These are phyloP conservation scores for Cephus cinctus DNA, from an alignment of 1,140 invertebrate species.

Conservation along the genomic window DNA sequence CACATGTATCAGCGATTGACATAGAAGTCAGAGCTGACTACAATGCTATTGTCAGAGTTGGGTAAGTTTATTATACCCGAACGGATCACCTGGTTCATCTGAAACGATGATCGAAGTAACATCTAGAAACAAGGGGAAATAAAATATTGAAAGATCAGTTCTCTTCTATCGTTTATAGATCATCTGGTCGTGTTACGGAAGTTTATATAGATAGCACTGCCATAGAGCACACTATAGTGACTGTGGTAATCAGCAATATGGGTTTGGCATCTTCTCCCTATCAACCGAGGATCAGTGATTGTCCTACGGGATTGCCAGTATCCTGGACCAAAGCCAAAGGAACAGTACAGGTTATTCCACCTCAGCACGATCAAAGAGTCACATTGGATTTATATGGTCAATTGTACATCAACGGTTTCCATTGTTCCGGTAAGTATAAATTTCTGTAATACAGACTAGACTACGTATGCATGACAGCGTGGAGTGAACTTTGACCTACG, in stretches of 20 bases:
- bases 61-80: slow-evolving; percentile 26
- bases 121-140: neutral
- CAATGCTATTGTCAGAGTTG: slow-evolving; percentile 44
- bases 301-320: slow-evolving; percentile 46
- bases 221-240: slow-evolving; percentile 42
- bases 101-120: slow-evolving; percentile 14
- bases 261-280: slow-evolving; percentile 44
- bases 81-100: no score
- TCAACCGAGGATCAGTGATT: slow-evolving; percentile 43
- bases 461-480: no score
- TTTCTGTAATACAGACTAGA: no score
- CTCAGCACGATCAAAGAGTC: slow-evolving; percentile 49
- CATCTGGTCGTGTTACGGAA: slow-evolving; percentile 47
- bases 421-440: slow-evolving; percentile 37
- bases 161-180: slow-evolving; percentile 16
- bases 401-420: slow-evolving; percentile 40
- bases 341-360: slow-evolving; percentile 38
- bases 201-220: slow-evolving; percentile 48
- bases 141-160: neutral
- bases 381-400: slow-evolving; percentile 40
- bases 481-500: no score
- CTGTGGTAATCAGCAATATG: slow-evolving; percentile 49
- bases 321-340: slow-evolving; percentile 45
- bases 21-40: slow-evolving; percentile 51
- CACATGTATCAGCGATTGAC: slow-evolving; percentile 43